phyloP scores from a whole-genome alignment of 2,797 vertebrate species.

The Lagodon rhomboides region DNA sequence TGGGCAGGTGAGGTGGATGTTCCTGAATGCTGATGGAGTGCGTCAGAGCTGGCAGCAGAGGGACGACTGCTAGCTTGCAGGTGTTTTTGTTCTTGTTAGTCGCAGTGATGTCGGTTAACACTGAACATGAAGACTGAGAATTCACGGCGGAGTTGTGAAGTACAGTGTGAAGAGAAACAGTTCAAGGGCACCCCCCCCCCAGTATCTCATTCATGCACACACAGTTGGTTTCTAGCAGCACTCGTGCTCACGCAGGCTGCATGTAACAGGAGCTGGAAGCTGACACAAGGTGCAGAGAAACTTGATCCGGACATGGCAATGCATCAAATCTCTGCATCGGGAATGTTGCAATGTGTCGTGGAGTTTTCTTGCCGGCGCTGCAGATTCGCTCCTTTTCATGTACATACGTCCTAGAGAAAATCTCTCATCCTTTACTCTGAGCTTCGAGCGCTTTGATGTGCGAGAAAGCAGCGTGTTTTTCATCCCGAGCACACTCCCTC shows the following conservation, averaged over 20 bases:
- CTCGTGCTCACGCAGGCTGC: slow-evolving; percentile 21
- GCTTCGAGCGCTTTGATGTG: not conserved
- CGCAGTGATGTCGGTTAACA: not conserved
- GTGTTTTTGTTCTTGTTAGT: slow-evolving; percentile 9
- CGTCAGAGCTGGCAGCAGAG: slow-evolving; percentile 33
- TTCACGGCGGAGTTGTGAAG: not conserved
- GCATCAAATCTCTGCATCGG: slow-evolving; percentile 35
- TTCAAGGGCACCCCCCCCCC: slow-evolving; percentile 35
- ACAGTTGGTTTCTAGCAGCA: slow-evolving; percentile 9
- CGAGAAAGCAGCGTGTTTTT: slow-evolving; percentile 16
- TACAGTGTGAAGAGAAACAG: too few relatives aligned
- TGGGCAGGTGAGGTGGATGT: slow-evolving; percentile 53
- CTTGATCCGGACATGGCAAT: slow-evolving; percentile 18
- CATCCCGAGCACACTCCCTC: not conserved
- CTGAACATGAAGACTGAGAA: not conserved
- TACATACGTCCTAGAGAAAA: not conserved
- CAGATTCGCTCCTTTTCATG: slow-evolving; percentile 3
- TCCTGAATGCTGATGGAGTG: slow-evolving; percentile 38
- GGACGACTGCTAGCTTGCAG: not conserved
- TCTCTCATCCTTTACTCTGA: slow-evolving; percentile 7
- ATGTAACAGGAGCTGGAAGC: slow-evolving; percentile 41
- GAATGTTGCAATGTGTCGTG: not conserved
- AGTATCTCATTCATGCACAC: slow-evolving; percentile 1
- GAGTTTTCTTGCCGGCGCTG: not conserved
- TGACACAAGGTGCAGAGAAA: slow-evolving; percentile 36